Percentiles rank a stretch among this genome's conserved stretches.
phyloP scores from a whole-genome alignment of 2,113 vertebrate species.

The Ciconia maguari region DNA sequence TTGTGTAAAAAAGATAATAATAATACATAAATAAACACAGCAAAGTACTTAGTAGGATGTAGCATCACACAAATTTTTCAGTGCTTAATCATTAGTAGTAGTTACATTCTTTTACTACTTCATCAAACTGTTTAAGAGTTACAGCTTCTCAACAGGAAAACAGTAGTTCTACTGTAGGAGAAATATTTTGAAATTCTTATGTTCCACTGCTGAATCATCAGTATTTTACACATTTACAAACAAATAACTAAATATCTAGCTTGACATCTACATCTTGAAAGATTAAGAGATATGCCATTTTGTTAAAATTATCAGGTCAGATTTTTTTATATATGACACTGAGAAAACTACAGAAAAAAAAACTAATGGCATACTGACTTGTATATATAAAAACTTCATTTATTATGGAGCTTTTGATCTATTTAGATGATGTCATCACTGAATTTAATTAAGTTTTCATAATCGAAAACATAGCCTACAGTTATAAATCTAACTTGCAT shows the following conservation, averaged over 20 bases:
- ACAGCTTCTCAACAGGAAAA: neutral
- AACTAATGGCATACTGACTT: neutral
- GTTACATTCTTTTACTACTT: neutral
- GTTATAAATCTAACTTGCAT: slow-evolving; percentile 15
- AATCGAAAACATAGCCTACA: slow-evolving; percentile 18
- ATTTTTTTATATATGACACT: neutral
- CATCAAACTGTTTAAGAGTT: neutral
- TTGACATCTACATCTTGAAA: neutral
- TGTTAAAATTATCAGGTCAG: neutral
- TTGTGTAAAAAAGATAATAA: slow-evolving; percentile 82
- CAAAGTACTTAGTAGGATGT: slow-evolving; percentile 87
- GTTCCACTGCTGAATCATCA: neutral
- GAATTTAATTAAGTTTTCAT: slow-evolving; percentile 14
- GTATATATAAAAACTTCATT: neutral
- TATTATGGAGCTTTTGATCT: neutral
- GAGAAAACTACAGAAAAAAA: neutral
- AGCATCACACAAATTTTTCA: slow-evolving; percentile 71
- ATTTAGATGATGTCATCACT: neutral
- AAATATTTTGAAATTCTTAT: neutral
- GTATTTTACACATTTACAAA: neutral
- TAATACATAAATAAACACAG: slow-evolving; percentile 85
- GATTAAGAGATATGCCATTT: neutral
- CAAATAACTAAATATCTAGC: neutral
- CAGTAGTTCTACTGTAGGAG: neutral
- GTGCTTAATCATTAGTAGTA: slow-evolving; percentile 75